Conservation (phyloP, 2,888 invertebrate genomes). For the Oligia fasciuncula region DNA sequence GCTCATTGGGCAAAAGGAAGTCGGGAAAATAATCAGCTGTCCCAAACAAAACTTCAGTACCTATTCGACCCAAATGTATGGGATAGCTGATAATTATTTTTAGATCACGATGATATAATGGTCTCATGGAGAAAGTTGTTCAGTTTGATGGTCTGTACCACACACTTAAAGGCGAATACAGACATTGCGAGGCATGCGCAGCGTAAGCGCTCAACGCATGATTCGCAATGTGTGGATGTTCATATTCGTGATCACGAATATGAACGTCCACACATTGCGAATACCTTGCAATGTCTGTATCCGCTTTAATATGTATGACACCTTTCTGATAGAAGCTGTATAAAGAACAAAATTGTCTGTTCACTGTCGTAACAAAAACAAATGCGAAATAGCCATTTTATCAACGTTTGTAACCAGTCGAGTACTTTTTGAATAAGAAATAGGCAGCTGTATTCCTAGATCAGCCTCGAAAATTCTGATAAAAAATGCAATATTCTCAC, state of each 20-base stretch:
- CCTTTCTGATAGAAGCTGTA: neutral
- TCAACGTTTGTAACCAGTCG: neutral
- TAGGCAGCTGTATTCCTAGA: constrained; percentile 30
- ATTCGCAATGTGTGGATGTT: too few relatives aligned
- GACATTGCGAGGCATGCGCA: too few relatives aligned
- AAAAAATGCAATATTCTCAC: constrained; percentile 69
- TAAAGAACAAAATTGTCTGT: neutral
- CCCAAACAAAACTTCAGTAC: neutral
- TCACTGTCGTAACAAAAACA: neutral
- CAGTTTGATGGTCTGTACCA: neutral
- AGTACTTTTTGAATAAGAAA: constrained; percentile 39
- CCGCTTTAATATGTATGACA: neutral
- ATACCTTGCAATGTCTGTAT: too few relatives aligned
- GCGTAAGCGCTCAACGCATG: too few relatives aligned
- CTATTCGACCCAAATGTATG: neutral
- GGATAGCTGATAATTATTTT: neutral
- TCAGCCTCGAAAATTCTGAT: constrained; percentile 22
- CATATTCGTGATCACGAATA: too few relatives aligned
- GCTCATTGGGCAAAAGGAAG: neutral
- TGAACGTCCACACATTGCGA: too few relatives aligned
- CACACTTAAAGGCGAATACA: too few relatives aligned
- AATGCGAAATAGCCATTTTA: constrained; percentile 20
- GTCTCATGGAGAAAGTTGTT: neutral
- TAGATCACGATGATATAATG: neutral
- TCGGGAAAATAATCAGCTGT: neutral